Conservation (phyloP, 2,888 invertebrate species). For the Melinopterus prodromus region DNA sequence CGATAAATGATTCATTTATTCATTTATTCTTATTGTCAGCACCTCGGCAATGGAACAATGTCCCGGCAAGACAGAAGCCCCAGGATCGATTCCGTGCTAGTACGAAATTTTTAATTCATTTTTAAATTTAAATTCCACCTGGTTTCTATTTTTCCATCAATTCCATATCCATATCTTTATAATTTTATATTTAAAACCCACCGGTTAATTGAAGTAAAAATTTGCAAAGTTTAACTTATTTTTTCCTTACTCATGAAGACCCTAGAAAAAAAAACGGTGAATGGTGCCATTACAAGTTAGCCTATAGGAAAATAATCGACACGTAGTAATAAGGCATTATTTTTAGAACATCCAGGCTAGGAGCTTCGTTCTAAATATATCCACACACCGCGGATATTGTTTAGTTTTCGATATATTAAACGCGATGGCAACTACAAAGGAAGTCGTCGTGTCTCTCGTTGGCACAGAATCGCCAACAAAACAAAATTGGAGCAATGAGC, state of each 20-base stretch:
- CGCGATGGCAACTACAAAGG: background rate
- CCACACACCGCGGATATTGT: background rate
- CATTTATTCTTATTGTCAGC: too few species aligned
- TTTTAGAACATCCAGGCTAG: background rate
- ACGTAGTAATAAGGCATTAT: background rate
- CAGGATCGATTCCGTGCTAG: too few species aligned
- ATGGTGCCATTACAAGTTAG: background rate
- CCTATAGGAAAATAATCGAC: background rate
- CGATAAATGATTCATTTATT: too few species aligned
- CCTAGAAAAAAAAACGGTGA: background rate
- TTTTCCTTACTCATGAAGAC: background rate
- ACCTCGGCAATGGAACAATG: too few species aligned
- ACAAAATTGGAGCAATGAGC: background rate
- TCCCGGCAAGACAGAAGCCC: too few species aligned
- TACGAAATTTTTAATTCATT: too few species aligned
- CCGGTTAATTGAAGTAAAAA: too few species aligned
- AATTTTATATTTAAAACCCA: too few species aligned
- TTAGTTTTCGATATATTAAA: background rate
- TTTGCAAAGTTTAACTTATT: too few species aligned
- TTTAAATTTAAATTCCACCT: too few species aligned
- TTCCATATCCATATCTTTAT: too few species aligned
- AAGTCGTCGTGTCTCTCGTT: background rate
- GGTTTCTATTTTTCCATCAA: too few species aligned
- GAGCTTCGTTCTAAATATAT: background rate
- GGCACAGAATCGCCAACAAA: background rate